Percentiles rank a stretch among this genome's conserved stretches.
Conservation (phyloP, 2,797 vertebrate genomes). For the Gymnopithys bicolor region DNA sequence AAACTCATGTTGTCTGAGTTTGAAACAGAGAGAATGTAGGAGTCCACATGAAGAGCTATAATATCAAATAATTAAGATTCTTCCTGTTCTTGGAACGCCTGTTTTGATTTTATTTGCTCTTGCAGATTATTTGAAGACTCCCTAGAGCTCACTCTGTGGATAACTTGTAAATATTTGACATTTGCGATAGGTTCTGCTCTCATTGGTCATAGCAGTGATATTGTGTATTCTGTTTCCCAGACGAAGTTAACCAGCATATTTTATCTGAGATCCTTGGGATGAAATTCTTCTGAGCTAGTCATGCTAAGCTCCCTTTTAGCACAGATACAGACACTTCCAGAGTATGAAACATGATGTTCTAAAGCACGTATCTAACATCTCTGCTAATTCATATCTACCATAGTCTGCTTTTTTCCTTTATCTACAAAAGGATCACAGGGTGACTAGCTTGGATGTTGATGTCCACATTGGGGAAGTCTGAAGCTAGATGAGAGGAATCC, state of each 20-base stretch:
- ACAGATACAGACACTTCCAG: not conserved
- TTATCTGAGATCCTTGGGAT: not conserved
- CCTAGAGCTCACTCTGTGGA: not conserved
- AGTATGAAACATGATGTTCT: not conserved
- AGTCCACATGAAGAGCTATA: not conserved
- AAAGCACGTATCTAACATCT: not conserved
- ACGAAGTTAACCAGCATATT: not conserved
- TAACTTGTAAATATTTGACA: conserved; percentile 24
- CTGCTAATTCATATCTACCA: not conserved
- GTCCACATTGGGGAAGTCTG: not conserved
- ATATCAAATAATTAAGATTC: not conserved
- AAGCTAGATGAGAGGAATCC: not conserved
- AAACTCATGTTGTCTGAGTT: not conserved
- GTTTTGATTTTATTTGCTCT: not conserved
- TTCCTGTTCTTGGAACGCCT: not conserved
- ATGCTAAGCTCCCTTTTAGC: not conserved
- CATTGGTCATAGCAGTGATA: not conserved
- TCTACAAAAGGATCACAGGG: not conserved
- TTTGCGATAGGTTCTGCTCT: not conserved
- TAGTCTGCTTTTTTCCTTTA: not conserved
- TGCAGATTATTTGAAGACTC: conserved; percentile 6
- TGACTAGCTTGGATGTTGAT: not conserved
- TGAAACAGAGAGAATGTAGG: not conserved
- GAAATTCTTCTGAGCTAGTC: not conserved
- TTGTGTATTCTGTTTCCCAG: not conserved